Conservation (phyloP, 2,113 vertebrate species). For the Aspiorhynchus laticeps region DNA sequence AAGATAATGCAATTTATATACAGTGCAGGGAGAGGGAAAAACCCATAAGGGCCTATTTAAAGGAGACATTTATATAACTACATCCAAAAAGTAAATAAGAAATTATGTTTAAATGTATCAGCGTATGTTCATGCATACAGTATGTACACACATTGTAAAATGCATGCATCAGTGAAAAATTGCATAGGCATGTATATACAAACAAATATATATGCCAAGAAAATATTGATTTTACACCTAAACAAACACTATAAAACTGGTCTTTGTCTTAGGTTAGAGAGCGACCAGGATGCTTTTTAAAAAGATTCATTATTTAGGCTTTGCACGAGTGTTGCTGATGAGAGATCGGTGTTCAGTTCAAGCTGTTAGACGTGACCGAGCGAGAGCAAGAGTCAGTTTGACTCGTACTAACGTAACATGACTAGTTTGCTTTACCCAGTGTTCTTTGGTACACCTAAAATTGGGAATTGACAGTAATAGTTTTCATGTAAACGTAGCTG, state of each 20-base stretch:
- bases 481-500: not conserved
- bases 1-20: too few relatives aligned
- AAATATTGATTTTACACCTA: too few relatives aligned
- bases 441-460: not conserved
- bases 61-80: too few relatives aligned
- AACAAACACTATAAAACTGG: not conserved
- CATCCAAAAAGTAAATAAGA: too few relatives aligned
- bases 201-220: too few relatives aligned
- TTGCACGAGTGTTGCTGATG: conserved; percentile 58
- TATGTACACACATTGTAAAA: too few relatives aligned
- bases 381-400: conserved; percentile 14
- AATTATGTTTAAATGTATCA: too few relatives aligned
- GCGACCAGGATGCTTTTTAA: not conserved
- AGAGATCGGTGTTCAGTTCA: conserved; percentile 61
- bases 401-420: not conserved
- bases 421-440: not conserved
- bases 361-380: not conserved
- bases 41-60: too few relatives aligned
- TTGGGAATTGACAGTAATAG: not conserved
- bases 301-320: conserved; percentile 56
- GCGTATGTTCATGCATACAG: too few relatives aligned
- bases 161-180: too few relatives aligned
- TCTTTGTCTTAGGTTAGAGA: not conserved
- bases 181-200: too few relatives aligned
- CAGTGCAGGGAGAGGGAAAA: too few relatives aligned